Percentiles rank a stretch among this genome's conserved stretches.
These are phyloP conservation scores for Sterna hirundo DNA, from an alignment of 2,113 vertebrate genomes.

Conservation along the genomic window DNA sequence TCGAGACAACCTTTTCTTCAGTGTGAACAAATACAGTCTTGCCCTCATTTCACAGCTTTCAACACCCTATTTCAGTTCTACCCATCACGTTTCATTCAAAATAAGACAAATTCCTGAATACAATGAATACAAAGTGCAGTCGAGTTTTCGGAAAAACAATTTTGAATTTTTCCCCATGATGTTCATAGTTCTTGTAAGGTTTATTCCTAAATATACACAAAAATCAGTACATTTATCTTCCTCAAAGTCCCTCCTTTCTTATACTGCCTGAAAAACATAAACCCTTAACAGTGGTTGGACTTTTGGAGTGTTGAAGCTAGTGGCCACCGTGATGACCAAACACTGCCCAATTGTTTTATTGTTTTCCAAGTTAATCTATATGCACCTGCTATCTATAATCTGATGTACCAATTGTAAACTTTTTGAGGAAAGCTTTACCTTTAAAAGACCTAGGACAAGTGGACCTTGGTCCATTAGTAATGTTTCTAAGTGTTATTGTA, in stretches of 20 bases:
- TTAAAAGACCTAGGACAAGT: neutral
- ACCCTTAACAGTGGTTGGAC: neutral
- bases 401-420: neutral
- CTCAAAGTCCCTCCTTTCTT: neutral
- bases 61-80: neutral
- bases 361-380: neutral
- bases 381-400: neutral
- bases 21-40: neutral
- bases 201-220: neutral
- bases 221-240: neutral
- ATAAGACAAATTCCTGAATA: neutral
- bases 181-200: neutral
- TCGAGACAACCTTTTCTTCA: neutral
- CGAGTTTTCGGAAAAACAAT: neutral
- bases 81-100: neutral
- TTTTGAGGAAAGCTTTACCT: neutral
- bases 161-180: neutral
- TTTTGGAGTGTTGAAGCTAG: neutral
- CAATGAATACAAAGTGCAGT: neutral
- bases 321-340: neutral
- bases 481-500: neutral
- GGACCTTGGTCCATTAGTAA: neutral
- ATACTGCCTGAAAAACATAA: neutral
- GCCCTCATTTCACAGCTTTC: neutral
- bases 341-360: neutral